phyloP scores from a whole-genome alignment of 2,888 invertebrate genomes.

The Thalpophila matura region DNA sequence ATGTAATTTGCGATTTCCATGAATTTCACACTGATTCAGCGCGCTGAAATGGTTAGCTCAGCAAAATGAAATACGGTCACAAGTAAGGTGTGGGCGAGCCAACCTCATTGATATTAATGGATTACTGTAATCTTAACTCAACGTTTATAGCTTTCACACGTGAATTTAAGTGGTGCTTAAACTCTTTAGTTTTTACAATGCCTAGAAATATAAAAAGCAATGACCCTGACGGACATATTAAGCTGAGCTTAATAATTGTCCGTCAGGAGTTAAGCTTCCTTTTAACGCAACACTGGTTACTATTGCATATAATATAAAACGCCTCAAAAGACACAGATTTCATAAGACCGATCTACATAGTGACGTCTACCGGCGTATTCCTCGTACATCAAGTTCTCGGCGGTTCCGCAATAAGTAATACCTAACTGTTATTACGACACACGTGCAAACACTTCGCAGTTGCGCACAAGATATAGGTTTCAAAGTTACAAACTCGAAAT shows the following conservation, averaged over 20 bases:
- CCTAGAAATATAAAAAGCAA: slow-evolving; percentile 42
- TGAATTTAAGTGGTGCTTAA: slow-evolving; percentile 38
- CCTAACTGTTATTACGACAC: slow-evolving; percentile 57
- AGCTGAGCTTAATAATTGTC: background rate
- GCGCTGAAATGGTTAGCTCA: slow-evolving; percentile 40
- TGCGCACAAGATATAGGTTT: slow-evolving; percentile 40
- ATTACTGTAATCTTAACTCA: slow-evolving; percentile 53
- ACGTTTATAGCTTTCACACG: slow-evolving; percentile 37
- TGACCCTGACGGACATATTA: background rate
- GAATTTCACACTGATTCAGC: slow-evolving; percentile 32
- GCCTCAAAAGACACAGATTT: background rate
- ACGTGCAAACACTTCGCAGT: slow-evolving; percentile 47
- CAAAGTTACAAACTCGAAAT: slow-evolving; percentile 48
- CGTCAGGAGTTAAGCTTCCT: background rate
- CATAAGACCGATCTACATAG: slow-evolving; percentile 21
- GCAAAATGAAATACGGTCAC: slow-evolving; percentile 39
- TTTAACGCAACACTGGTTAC: background rate
- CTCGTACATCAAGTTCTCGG: slow-evolving; percentile 47
- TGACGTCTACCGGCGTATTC: slow-evolving; percentile 34
- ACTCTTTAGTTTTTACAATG: slow-evolving; percentile 22
- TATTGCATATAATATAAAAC: background rate
- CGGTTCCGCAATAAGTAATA: slow-evolving; percentile 54
- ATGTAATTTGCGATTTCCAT: slow-evolving; percentile 42
- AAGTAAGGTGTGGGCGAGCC: slow-evolving; percentile 36
- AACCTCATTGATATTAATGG: slow-evolving; percentile 54